phyloP scores from a whole-genome alignment of 2,113 vertebrate genomes.

The Burhinus bistriatus region DNA sequence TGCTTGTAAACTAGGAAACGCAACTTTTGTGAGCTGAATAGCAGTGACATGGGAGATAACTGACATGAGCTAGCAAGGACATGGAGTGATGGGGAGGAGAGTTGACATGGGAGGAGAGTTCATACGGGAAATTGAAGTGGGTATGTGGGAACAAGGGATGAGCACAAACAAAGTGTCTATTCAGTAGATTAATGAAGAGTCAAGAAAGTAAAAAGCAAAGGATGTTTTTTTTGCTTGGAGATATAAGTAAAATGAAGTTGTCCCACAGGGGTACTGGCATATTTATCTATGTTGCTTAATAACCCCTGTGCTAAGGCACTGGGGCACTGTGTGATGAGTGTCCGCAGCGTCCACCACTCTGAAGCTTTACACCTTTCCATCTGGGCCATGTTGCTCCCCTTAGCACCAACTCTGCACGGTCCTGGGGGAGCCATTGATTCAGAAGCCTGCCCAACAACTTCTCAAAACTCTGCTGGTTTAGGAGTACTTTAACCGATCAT shows the following conservation, averaged over 20 bases:
- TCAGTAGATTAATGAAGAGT: neutral
- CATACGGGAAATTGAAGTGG: neutral
- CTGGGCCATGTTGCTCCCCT: neutral
- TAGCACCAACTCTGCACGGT: neutral
- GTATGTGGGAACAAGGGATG: neutral
- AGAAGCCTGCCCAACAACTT: neutral
- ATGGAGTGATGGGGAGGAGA: neutral
- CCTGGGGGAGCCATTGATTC: fast-evolving
- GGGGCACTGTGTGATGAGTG: neutral
- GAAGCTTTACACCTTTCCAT: neutral
- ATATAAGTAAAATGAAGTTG: neutral
- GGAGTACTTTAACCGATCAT: neutral
- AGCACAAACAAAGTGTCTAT: neutral
- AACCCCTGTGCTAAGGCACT: neutral
- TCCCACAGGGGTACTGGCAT: neutral
- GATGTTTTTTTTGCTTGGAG: neutral
- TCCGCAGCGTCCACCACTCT: fast-evolving
- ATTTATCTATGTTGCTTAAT: neutral
- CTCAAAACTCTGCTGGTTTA: neutral
- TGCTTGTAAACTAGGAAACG: neutral
- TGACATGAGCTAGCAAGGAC: neutral
- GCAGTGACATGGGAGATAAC: neutral
- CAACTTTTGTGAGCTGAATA: neutral
- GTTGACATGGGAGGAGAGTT: neutral
- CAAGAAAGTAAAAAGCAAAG: neutral